Percentiles rank a stretch among this genome's conserved stretches.
phyloP scores from a whole-genome alignment of 2,797 vertebrate species.

The Steatocranus sp. region DNA sequence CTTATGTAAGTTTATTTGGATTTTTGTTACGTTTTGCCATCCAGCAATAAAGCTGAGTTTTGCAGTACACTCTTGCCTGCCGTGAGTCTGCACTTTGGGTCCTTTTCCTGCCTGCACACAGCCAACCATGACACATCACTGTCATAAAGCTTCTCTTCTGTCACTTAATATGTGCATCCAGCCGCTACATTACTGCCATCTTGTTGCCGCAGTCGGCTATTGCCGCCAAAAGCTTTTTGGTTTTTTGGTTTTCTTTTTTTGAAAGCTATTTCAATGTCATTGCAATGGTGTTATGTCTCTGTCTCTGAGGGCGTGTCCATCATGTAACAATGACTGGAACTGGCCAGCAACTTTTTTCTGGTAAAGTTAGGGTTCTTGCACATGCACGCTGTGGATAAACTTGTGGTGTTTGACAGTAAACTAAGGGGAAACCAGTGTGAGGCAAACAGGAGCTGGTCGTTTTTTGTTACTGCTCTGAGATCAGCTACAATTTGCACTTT shows the following conservation, averaged over 20 bases:
- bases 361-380: neutral
- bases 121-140: too few relatives aligned
- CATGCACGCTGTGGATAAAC: neutral
- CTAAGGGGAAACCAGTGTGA: neutral
- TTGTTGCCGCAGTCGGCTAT: neutral
- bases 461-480: neutral
- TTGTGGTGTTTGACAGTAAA: neutral
- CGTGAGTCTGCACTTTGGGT: too few relatives aligned
- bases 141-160: neutral
- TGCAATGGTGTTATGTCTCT: neutral
- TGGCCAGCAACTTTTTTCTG: neutral
- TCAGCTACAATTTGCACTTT: neutral
- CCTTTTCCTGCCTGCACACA: too few relatives aligned
- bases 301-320: neutral
- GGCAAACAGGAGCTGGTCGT: neutral
- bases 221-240: fast-evolving
- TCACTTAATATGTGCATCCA: neutral
- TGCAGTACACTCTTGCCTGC: too few relatives aligned
- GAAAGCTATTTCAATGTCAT: neutral
- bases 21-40: too few relatives aligned
- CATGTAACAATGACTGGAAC: neutral
- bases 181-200: neutral
- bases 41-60: too few relatives aligned
- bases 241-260: neutral
- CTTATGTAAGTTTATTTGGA: too few relatives aligned